These are phyloP conservation scores for Falco naumanni DNA, from an alignment of 2,797 vertebrate species.

Conservation along the genomic window DNA sequence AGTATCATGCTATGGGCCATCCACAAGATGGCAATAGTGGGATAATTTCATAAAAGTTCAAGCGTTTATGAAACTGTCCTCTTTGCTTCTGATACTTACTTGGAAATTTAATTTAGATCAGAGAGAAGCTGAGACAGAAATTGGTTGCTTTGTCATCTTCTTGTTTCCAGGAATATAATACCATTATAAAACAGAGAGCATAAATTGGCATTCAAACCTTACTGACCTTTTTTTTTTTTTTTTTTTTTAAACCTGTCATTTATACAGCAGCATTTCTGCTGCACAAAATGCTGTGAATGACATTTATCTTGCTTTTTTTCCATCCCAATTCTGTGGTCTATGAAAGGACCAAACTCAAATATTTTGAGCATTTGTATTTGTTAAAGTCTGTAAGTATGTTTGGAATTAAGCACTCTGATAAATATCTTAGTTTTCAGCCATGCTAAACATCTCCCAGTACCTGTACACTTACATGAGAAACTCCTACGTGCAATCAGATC, in stretches of 20 bases:
- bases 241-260: neutral
- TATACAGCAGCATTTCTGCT: neutral
- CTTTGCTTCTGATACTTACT: neutral
- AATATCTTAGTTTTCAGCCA: neutral
- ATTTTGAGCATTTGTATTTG: neutral
- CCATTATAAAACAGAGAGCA: neutral
- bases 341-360: neutral
- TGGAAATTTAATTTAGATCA: conserved; percentile 60
- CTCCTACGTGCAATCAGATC: too few species aligned
- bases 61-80: neutral
- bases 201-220: neutral
- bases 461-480: neutral
- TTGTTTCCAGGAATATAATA: neutral
- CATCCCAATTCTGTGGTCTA: neutral
- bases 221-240: neutral
- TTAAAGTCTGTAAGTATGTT: neutral
- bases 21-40: conserved; percentile 76
- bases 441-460: neutral
- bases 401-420: neutral
- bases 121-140: neutral
- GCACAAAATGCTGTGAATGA: neutral
- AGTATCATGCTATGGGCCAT: neutral
- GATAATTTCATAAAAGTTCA: conserved; percentile 33
- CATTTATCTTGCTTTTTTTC: neutral
- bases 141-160: neutral